A percentile compares a stretch with the other conserved stretches of the same genome.
Evolutionary conservation across 2,888 invertebrate genomes (phyloP).

Genomic region (Drosophila kambysellisi): DNA sequence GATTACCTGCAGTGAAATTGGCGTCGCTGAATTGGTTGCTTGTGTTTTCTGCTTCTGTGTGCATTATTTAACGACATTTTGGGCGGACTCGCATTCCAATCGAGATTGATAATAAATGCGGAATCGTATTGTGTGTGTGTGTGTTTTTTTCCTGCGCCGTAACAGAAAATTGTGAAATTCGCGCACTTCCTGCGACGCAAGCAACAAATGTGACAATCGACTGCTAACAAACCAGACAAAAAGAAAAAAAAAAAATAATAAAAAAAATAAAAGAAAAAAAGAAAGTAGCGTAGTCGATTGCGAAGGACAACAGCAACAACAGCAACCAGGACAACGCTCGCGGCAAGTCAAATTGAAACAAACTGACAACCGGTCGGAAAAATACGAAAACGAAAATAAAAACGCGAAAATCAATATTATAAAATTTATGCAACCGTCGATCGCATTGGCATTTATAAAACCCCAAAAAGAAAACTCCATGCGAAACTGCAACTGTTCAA

Average conservation of each 20-base stretch:
- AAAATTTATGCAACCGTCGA: conserved; percentile 14
- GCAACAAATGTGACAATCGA: conserved; percentile 35
- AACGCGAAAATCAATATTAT: conserved; percentile 29
- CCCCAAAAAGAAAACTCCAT: conserved; percentile 35
- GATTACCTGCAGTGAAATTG: conserved; percentile 51
- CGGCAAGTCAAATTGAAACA: conserved; percentile 48
- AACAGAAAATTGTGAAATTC: conserved; percentile 49
- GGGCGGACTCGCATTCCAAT: conserved; percentile 14
- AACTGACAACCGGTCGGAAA: conserved; percentile 25
- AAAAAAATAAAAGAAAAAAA: conserved; percentile 21
- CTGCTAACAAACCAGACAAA: conserved; percentile 31
- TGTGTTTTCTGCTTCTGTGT: conserved; percentile 12
- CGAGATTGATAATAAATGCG: conserved; percentile 53
- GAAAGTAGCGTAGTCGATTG: not conserved
- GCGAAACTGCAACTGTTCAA: conserved; percentile 28
- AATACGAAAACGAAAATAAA: conserved; percentile 6
- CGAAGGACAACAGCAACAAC: conserved; percentile 9
- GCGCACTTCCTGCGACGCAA: conserved; percentile 36
- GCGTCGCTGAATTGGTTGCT: not conserved
- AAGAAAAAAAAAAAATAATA: conserved; percentile 1
- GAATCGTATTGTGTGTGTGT: conserved; percentile 36
- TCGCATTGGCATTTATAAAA: not conserved
- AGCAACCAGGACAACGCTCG: conserved; percentile 27
- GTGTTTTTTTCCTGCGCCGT: not conserved
- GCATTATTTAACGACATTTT: conserved; percentile 46